These are phyloP conservation scores for Sapayoa aenigma DNA, from an alignment of 2,113 vertebrate species.

Conservation along the genomic window DNA sequence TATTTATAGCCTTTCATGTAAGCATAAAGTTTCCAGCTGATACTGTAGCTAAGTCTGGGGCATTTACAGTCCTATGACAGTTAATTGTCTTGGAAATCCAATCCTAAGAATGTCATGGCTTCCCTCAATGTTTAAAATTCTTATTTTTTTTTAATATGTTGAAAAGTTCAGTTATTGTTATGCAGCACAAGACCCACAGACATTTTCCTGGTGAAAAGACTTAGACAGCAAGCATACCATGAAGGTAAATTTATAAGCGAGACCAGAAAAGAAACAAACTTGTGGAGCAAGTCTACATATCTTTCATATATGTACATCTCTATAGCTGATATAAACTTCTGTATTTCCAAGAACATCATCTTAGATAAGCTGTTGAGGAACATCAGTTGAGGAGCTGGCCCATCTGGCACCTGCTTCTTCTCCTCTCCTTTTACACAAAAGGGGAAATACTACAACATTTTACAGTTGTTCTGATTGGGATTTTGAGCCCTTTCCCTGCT, in stretches of 20 bases:
- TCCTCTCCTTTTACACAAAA: background rate
- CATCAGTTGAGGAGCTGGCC: background rate
- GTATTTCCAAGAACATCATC: background rate
- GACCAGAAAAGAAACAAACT: background rate
- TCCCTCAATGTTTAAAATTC: background rate
- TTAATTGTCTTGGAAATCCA: background rate
- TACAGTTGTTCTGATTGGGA: background rate
- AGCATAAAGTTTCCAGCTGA: background rate
- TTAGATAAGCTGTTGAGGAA: background rate
- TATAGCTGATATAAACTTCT: background rate
- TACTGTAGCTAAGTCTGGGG: background rate
- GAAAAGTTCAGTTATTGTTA: background rate
- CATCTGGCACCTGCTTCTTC: background rate
- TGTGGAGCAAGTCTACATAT: background rate
- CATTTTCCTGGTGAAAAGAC: background rate
- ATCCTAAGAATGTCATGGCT: background rate
- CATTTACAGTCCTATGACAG: background rate
- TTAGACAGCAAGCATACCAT: background rate
- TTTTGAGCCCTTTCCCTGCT: background rate
- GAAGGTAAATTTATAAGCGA: background rate
- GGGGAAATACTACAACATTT: accelerated
- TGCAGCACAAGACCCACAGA: background rate
- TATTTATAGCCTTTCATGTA: background rate
- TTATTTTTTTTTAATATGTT: background rate
- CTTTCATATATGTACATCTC: background rate